Percentiles rank a stretch among this genome's conserved stretches.
These are phyloP conservation scores for Phenganax stokvisi DNA, from an alignment of 92 coral and sea anemone genomes.

Conservation along the genomic window DNA sequence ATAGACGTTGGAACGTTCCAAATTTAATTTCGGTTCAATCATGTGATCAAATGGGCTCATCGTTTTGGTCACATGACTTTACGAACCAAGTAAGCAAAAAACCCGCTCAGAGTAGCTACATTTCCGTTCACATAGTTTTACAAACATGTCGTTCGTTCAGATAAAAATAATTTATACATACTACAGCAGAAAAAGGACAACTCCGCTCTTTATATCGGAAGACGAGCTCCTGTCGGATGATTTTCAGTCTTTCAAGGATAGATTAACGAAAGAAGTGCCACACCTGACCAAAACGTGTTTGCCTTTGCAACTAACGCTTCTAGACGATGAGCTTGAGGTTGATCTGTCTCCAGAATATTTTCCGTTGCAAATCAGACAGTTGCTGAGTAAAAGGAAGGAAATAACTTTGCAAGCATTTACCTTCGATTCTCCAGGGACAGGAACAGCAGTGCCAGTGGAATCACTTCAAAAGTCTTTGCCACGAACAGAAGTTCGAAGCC, in stretches of 20 bases:
- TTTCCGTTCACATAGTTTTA: not conserved
- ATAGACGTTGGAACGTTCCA: too few species aligned
- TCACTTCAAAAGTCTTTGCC: not conserved
- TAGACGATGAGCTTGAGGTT: slow-evolving; percentile 36
- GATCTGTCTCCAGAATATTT: slow-evolving; percentile 46
- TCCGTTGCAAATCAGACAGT: slow-evolving; percentile 36
- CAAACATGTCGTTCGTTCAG: not conserved
- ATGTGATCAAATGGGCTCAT: too few species aligned
- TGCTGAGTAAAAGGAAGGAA: slow-evolving; percentile 42
- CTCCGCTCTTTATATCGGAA: slow-evolving; percentile 40
- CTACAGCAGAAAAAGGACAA: slow-evolving; percentile 31
- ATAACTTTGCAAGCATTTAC: slow-evolving; percentile 33
- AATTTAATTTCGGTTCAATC: too few species aligned
- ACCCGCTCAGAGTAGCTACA: too few species aligned
- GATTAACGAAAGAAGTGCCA: slow-evolving; percentile 35
- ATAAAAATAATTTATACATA: slow-evolving; percentile 24
- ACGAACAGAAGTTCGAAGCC: slow-evolving; percentile 6
- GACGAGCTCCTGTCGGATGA: slow-evolving; percentile 26
- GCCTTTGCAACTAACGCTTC: not conserved
- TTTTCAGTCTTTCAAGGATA: slow-evolving; percentile 13
- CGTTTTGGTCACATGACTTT: too few species aligned
- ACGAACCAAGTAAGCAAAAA: too few species aligned
- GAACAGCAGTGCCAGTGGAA: slow-evolving; percentile 5
- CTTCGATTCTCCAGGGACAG: slow-evolving; percentile 26
- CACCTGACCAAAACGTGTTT: slow-evolving; percentile 26